Evolutionary conservation across 2,888 invertebrate genomes (phyloP), one percentile per base, ranked within the genome.

Genomic region (Eilema griseolum): DNA sequence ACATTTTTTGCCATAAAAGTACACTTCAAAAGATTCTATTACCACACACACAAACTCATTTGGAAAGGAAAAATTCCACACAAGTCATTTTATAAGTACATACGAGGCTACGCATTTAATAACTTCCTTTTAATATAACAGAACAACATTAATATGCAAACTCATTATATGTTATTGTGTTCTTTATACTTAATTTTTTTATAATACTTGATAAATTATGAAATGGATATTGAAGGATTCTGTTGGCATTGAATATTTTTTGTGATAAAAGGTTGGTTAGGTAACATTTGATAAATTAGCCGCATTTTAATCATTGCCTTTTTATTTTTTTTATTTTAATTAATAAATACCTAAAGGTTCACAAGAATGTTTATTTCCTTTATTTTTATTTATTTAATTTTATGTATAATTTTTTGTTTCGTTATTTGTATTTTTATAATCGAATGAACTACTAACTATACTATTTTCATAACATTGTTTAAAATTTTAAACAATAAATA

Each of bases 11-110:
- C 33, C 31, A 14, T 61, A 61, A 4, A 23, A 12, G n/a, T 20
- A 61, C 31, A 61, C 23, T 33, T n/a, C 14, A 61, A 61, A 61
- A n/a, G 23, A 61, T 61, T 23, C 23, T 52, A 20, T n/a, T 52
- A 37, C 14, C 23, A 16, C 33, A 12, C 33, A 12, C n/a, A 31
- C 7, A 61, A 33, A 33, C 33, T 33, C n/a, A 37, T 61, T 33
- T 61, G 61, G 14, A 23, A 61, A 33, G 12, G 7, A 20, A 61
- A 61, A 23, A 61, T 23, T 61, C 7, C 61, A 61, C 61, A 8
- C 12, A 1, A 61, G 23, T 61, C 23, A 61, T 12, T 61, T 61
- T 37, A 23, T 61, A 11, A 61, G 61, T 23, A 61, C 23, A 28
- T 33, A 33, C 7, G 23, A 14, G 33, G 33, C 20, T 7, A 23